Evolutionary conservation across 1,140 invertebrate species (phyloP).

Genomic region (Pemphigus obesinymphae): DNA sequence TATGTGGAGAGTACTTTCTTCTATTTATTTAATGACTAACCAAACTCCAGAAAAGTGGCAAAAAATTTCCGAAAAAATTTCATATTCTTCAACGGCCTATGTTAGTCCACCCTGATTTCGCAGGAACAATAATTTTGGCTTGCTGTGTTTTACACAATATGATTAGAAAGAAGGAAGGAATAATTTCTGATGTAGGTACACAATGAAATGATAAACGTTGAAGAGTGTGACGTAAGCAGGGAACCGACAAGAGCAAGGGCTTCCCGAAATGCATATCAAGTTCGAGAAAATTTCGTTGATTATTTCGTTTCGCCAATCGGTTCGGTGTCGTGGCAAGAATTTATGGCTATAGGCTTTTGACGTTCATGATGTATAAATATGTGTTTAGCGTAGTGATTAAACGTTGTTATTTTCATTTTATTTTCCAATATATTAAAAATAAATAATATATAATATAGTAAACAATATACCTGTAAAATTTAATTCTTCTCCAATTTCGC

Average conservation of each 20-base stretch:
- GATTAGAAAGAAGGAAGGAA: not conserved
- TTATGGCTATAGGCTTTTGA: not conserved
- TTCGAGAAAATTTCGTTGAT: not conserved
- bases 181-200: not conserved
- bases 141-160: not conserved
- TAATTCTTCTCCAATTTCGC: not conserved
- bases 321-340: not conserved
- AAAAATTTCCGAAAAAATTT: constrained; percentile 19
- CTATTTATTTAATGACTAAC: not conserved
- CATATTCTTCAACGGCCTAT: too few relatives aligned
- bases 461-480: not conserved
- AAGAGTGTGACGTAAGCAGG: not conserved
- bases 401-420: too few relatives aligned
- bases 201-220: not conserved
- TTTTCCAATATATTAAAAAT: too few relatives aligned
- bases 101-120: too few relatives aligned
- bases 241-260: too few relatives aligned
- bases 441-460: too few relatives aligned
- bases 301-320: not conserved
- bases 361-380: not conserved
- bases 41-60: constrained; percentile 17
- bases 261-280: not conserved
- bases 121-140: too few relatives aligned
- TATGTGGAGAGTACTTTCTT: not conserved
- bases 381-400: too few relatives aligned